phyloP scores from a whole-genome alignment of 1,140 invertebrate genomes.

The Lamellibrachia luymesi region DNA sequence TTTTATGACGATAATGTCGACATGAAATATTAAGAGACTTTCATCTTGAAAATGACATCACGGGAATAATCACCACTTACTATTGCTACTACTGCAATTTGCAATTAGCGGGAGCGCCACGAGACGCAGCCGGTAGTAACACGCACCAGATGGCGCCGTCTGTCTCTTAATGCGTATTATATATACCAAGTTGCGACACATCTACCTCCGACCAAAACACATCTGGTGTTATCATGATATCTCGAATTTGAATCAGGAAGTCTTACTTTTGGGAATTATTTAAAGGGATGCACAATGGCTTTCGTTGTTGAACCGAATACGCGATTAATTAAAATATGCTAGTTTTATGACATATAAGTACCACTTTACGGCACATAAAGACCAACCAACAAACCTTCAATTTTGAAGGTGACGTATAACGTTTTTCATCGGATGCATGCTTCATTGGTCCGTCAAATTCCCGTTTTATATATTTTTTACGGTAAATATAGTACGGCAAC shows the following conservation, averaged over 20 bases:
- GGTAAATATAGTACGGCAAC: no score
- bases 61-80: not conserved
- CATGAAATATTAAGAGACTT: not conserved
- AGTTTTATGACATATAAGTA: no score
- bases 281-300: not conserved
- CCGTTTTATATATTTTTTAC: no score
- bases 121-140: not conserved
- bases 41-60: slow-evolving; percentile 1
- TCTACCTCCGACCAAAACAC: not conserved
- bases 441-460: no score
- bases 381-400: no score
- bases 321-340: no score
- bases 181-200: no score
- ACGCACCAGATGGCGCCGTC: not conserved
- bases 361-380: no score
- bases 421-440: no score
- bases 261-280: not conserved
- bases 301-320: no score
- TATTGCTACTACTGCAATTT: not conserved
- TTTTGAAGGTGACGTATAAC: no score
- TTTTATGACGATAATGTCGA: not conserved
- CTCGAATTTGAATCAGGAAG: not conserved
- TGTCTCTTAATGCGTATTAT: not conserved
- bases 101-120: not conserved
- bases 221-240: not conserved